A percentile compares a stretch with the other conserved stretches of the same genome.
These are phyloP conservation scores for Leptinotarsa tumamoca DNA, from an alignment of 2,888 invertebrate genomes.

Conservation along the genomic window DNA sequence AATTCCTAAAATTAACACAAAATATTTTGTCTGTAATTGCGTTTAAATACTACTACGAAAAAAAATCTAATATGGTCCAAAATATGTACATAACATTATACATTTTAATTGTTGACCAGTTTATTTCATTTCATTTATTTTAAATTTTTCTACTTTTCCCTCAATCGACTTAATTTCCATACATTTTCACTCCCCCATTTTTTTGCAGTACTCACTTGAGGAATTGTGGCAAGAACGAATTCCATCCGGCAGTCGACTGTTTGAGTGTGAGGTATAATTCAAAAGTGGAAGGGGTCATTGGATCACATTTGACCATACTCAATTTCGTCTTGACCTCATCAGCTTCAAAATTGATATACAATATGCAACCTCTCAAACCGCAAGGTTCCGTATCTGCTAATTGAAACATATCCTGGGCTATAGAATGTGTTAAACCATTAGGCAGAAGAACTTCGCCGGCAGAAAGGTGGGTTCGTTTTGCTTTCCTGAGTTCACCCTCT, in stretches of 20 bases:
- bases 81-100: no score
- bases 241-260: slow-evolving; percentile 88
- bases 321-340: slow-evolving; percentile 75
- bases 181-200: no score
- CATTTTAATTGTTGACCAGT: neutral
- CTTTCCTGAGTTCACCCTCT: slow-evolving; percentile 82
- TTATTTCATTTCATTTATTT: neutral
- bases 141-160: neutral
- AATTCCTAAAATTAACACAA: no score
- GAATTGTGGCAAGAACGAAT: slow-evolving; percentile 86
- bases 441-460: slow-evolving; percentile 88
- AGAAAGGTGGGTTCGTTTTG: slow-evolving; percentile 82
- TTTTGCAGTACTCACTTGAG: slow-evolving; percentile 77
- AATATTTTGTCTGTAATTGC: no score
- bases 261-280: slow-evolving; percentile 88
- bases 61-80: no score
- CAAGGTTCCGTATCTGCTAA: slow-evolving; percentile 91
- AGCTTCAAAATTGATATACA: slow-evolving; percentile 84
- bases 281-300: slow-evolving; percentile 87
- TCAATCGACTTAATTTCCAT: no score
- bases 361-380: slow-evolving; percentile 85
- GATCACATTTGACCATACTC: slow-evolving; percentile 86
- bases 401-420: slow-evolving; percentile 81
- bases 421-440: slow-evolving; percentile 80
- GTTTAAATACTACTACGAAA: no score